Evolutionary conservation across 2,888 invertebrate genomes (phyloP), one percentile per base, ranked within the genome.

Genomic region (Anthoptus insignis): DNA sequence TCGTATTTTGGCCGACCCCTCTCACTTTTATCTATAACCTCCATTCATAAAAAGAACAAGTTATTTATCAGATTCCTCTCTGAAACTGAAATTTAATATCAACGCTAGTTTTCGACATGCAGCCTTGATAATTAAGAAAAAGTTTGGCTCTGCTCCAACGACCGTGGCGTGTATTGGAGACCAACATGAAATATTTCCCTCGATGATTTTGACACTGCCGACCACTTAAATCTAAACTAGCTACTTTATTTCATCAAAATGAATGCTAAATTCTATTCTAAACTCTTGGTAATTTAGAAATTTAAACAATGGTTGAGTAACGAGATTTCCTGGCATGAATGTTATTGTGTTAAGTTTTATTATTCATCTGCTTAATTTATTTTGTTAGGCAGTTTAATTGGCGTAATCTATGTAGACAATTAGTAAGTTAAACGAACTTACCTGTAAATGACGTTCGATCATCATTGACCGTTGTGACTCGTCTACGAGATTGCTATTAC

Each of bases 241-340:
- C 64, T 39, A 39, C 50, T 50, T 57, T 57, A 42, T 61, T 61
- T 47, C 56, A 63, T 47, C 22, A 34, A 52, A 64, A 58, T 42
- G 21, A 24, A 45, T 50, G 52, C 50, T 58, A 50, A 50, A 50
- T 50, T 29, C 22, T 56, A 11, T 27, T n/a, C 49, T 34, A 58
- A 53, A 45, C 39, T 49, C 50, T 45, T 39, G 13, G 42, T 64
- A 58, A 50, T 19, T 37, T 59, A 59, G 34, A 37, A 19, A 37
- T 34, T 56, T 9, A 8, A 50, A 59, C 27, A 50, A 63, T 76
- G 74, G 84, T 86, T 81, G 84, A 84, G 84, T 90, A 91, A 93
- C 92, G 92, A 93, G 92, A 93, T 93, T 93, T 92, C 88, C 90
- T 91, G 91, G 92, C 92, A 92, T 92, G 91, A 89, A 89, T 88